Evolutionary conservation across 2,113 vertebrate genomes (phyloP), one percentile per base, ranked within the genome.

Genomic region (Planiliza haematocheilus): DNA sequence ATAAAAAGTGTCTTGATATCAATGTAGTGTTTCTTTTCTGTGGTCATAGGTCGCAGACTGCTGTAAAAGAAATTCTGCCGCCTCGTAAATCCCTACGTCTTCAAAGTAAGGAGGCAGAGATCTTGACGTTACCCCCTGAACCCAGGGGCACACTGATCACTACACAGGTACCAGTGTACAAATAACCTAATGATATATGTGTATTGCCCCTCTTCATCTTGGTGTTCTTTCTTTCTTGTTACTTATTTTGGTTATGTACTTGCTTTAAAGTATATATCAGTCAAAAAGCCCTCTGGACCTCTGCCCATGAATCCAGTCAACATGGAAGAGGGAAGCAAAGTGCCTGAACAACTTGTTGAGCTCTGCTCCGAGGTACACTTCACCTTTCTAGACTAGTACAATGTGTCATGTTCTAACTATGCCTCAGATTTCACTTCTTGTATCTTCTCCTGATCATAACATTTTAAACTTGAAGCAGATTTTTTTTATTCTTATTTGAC

Each of bases 41-140:
- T 60, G 20, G 16, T 30, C 30, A 21, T 66, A 92, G 88, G 70
- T 52, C 82, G 34, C 74, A 69, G 16, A 7, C 45, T 42, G 21
- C 62, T 41, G 41, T 63, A 2, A 86, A 67, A 42, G 84, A 90
- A 34, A 48, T 71, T 17, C 50, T 88, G 36, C 89, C 89, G 8
- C 7, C 71, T 65, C 91, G 92, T 6, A 94, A 92, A 82, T 94
- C 93, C 49, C 69, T 86, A 8, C 89, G 92, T 45, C 85, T 94
- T 49, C 90, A 92, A 75, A 89, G 90, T 3, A 91, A 77, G 66
- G 72, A 74, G 17, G 78, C 85, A 2, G 73, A 77, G 10, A 2
- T 39, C 13, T 16, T 67, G 18, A 39, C 51, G 1, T 79, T 76
- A 52, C 83, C 58, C 17, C 61, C 55, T 45, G 67, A 87, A 66